Conservation (phyloP, 2,888 invertebrate species). For the Pinctada fucata region DNA sequence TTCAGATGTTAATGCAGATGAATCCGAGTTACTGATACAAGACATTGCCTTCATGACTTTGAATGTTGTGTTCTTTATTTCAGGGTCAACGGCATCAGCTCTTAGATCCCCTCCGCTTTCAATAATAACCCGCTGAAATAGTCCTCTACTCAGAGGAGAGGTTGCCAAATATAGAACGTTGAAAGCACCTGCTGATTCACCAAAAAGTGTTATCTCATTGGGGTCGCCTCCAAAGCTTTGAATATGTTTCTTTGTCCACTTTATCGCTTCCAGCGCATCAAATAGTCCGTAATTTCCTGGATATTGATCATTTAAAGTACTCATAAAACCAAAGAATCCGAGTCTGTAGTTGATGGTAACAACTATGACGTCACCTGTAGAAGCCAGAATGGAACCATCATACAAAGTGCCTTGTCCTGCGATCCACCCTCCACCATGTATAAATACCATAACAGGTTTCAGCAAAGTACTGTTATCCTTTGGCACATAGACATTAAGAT, state of each 20-base stretch:
- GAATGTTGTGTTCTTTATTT: background rate
- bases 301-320: background rate
- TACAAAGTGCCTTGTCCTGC: background rate
- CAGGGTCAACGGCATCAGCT: background rate
- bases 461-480: background rate
- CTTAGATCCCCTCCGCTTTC: background rate
- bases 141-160: background rate
- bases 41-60: background rate
- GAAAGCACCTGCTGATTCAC: background rate
- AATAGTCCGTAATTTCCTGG: background rate
- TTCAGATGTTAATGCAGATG: background rate
- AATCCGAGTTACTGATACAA: background rate
- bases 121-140: background rate
- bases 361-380: background rate
- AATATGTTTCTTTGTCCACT: background rate
- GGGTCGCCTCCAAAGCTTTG: background rate
- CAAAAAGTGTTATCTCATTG: background rate
- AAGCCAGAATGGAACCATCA: background rate
- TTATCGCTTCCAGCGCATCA: background rate
- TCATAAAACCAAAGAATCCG: background rate
- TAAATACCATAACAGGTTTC: background rate
- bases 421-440: background rate
- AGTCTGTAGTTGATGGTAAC: background rate
- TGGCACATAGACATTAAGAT: background rate
- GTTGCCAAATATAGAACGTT: background rate